Conservation (phyloP, 2,797 vertebrate genomes). For the Diplodus puntazzo region DNA sequence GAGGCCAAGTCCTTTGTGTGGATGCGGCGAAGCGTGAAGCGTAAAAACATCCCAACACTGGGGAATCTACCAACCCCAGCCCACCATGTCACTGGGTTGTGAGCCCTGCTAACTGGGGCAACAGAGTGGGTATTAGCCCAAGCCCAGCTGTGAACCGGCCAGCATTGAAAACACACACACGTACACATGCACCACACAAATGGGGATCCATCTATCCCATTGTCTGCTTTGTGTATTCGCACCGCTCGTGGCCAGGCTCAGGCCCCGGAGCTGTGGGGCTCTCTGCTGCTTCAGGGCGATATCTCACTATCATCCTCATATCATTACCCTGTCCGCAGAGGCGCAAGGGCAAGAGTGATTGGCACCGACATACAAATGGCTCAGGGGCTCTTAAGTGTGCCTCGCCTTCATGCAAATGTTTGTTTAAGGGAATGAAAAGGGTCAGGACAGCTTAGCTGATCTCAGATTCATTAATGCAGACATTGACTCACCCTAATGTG, state of each 20-base stretch:
- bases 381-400: slow-evolving; percentile 25
- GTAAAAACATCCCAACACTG: slow-evolving; percentile 73
- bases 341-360: slow-evolving; percentile 17
- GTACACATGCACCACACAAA: slow-evolving; percentile 46
- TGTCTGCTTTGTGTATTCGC: slow-evolving; percentile 9
- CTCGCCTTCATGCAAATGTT: slow-evolving; percentile 53
- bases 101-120: slow-evolving; percentile 71
- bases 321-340: slow-evolving; percentile 31
- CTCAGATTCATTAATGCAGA: slow-evolving; percentile 47
- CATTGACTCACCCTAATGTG: slow-evolving; percentile 40
- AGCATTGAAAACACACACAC: slow-evolving; percentile 51
- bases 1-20: slow-evolving; percentile 81
- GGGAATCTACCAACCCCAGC: slow-evolving; percentile 53
- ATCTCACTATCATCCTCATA: slow-evolving; percentile 37
- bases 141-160: slow-evolving; percentile 58
- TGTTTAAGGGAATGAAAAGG: slow-evolving; percentile 48
- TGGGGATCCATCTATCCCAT: slow-evolving; percentile 29
- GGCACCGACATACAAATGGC: slow-evolving; percentile 36
- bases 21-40: slow-evolving; percentile 77
- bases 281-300: slow-evolving; percentile 41
- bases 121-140: slow-evolving; percentile 57
- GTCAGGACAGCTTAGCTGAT: slow-evolving; percentile 37
- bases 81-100: slow-evolving; percentile 52
- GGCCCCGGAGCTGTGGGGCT: slow-evolving; percentile 16
- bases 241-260: slow-evolving; percentile 6